These are phyloP conservation scores for Gadopsis bispinosus DNA, from an alignment of 2,797 vertebrate species.

Conservation along the genomic window DNA sequence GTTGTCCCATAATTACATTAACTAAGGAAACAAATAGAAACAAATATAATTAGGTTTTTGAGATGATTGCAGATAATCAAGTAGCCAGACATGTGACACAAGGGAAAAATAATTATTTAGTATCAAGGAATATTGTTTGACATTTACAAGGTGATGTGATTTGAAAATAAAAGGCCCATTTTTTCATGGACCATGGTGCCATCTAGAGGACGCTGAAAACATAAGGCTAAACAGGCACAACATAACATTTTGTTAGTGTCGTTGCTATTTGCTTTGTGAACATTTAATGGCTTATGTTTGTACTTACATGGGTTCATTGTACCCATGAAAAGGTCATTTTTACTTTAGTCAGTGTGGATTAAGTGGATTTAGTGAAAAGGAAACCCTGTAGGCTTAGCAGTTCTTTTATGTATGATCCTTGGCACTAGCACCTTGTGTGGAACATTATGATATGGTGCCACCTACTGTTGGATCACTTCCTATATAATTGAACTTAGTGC, in stretches of 20 bases:
- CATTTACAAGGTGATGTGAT: conserved; percentile 70
- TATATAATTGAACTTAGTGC: neutral
- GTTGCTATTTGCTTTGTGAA: conserved; percentile 23
- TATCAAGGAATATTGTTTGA: conserved; percentile 66
- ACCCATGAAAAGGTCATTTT: neutral
- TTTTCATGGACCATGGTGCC: conserved; percentile 84
- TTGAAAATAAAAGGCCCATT: conserved; percentile 54
- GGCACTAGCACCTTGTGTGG: neutral
- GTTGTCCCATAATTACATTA: conserved; percentile 56
- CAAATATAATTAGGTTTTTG: conserved; percentile 65
- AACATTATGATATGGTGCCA: conserved; percentile 66
- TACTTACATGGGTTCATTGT: neutral
- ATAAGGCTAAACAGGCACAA: neutral
- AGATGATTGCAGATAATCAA: conserved; percentile 69
- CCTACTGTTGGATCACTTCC: conserved; percentile 69
- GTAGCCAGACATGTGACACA: conserved; percentile 63
- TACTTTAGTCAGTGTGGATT: neutral
- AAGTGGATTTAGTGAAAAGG: neutral
- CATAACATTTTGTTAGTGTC: neutral
- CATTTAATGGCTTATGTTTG: conserved; percentile 1
- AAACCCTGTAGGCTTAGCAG: conserved; percentile 7
- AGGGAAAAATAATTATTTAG: conserved; percentile 73
- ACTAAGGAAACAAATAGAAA: conserved; percentile 64
- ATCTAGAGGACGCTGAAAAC: conserved; percentile 78
- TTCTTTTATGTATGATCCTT: conserved; percentile 12